phyloP scores from a whole-genome alignment of 2,888 invertebrate genomes.

The Chironomus tentans region DNA sequence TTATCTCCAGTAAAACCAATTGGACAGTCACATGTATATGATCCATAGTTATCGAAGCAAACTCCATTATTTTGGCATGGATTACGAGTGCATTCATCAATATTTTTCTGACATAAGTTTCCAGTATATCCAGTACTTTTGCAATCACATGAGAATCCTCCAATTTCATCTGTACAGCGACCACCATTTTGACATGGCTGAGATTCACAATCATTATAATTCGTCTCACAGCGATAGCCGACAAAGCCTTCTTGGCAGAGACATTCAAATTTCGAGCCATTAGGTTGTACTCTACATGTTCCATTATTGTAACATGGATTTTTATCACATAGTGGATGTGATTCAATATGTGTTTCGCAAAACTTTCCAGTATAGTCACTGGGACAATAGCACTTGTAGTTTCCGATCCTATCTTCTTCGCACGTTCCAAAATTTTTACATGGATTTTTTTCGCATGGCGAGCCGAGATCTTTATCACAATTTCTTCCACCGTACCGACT shows the following conservation, averaged over 20 bases:
- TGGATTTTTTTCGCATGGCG: constrained; percentile 57
- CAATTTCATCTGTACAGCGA: constrained; percentile 60
- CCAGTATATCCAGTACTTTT: constrained; percentile 66
- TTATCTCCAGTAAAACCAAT: constrained; percentile 71
- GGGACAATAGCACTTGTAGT: constrained; percentile 62
- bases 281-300: constrained; percentile 57
- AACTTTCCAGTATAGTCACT: constrained; percentile 56
- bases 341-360: constrained; percentile 65
- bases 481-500: constrained; percentile 79
- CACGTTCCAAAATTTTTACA: constrained; percentile 71
- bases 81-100: constrained; percentile 66
- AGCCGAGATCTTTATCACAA: constrained; percentile 73
- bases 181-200: constrained; percentile 63
- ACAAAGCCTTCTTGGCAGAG: constrained; percentile 48
- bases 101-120: constrained; percentile 61
- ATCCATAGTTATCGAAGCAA: constrained; percentile 76
- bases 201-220: constrained; percentile 65
- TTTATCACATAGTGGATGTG: constrained; percentile 60
- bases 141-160: constrained; percentile 72
- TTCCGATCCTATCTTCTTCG: constrained; percentile 55
- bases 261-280: constrained; percentile 49
- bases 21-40: constrained; percentile 66
- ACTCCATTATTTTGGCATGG: constrained; percentile 65
- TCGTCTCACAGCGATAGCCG: constrained; percentile 47
- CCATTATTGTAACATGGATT: constrained; percentile 74